Evolutionary conservation across 1,140 invertebrate species (phyloP).

Genomic region (Streblospio benedicti): DNA sequence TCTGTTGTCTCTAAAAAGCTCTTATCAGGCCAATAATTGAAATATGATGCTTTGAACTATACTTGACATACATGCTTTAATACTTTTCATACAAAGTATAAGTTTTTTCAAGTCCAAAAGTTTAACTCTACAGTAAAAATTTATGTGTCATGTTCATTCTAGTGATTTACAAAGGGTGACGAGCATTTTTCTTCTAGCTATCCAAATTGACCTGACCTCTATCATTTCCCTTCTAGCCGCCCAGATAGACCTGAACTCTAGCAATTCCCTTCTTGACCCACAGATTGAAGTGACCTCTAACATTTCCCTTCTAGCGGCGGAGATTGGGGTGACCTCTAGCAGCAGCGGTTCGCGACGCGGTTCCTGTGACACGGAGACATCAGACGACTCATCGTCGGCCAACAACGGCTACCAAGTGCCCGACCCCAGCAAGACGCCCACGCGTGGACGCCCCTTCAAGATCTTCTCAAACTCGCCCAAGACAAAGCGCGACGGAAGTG

Average conservation of each 20-base stretch:
- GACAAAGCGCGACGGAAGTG: too few relatives aligned
- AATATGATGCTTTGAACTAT: too few relatives aligned
- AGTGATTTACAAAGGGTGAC: neutral
- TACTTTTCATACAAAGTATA: too few relatives aligned
- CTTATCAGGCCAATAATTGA: too few relatives aligned
- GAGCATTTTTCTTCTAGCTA: neutral
- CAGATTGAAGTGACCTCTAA: neutral
- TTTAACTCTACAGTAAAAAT: too few relatives aligned
- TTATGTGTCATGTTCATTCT: too few relatives aligned
- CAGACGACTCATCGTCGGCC: constrained; percentile 17
- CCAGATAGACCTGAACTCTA: neutral
- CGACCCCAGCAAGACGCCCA: constrained; percentile 17
- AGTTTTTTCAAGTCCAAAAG: too few relatives aligned
- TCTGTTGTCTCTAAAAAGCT: too few relatives aligned
- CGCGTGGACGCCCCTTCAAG: constrained; percentile 9
- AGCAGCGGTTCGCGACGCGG: constrained; percentile 18
- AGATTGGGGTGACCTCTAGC: constrained; percentile 30
- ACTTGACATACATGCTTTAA: too few relatives aligned
- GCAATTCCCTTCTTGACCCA: neutral
- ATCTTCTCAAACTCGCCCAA: constrained; percentile 24
- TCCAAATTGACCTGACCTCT: neutral
- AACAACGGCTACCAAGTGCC: constrained; percentile 16
- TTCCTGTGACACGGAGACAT: constrained; percentile 16
- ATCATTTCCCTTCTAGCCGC: neutral
- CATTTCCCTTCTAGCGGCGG: constrained; percentile 22